phyloP scores from a whole-genome alignment of 2,888 invertebrate species.

The Lithophane socia region DNA sequence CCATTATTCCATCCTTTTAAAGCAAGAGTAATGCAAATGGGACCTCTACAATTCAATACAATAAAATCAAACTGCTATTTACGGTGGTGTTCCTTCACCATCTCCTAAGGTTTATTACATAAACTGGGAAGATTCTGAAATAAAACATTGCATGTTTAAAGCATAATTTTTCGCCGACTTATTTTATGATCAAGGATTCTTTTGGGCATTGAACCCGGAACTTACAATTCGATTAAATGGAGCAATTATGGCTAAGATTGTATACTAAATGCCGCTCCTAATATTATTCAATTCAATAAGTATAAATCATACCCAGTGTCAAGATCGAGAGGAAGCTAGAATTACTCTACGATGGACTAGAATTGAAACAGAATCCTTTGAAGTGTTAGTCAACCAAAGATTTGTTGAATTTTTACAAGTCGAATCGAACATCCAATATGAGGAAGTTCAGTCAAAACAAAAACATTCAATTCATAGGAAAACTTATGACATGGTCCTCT shows the following conservation, averaged over 20 bases:
- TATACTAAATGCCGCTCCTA: slow-evolving; percentile 46
- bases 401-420: not conserved
- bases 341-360: slow-evolving; percentile 18
- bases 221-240: not conserved
- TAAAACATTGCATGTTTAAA: slow-evolving; percentile 22
- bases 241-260: slow-evolving; percentile 47
- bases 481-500: not conserved
- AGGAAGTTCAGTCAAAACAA: not conserved
- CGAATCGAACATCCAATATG: not conserved
- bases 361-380: slow-evolving; percentile 1
- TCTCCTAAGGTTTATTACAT: slow-evolving; percentile 47
- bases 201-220: slow-evolving; percentile 51
- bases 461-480: not conserved
- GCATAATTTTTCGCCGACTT: slow-evolving; percentile 10
- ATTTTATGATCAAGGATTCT: slow-evolving; percentile 8
- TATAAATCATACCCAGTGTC: slow-evolving; percentile 45
- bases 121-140: slow-evolving; percentile 33
- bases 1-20: slow-evolving; percentile 66
- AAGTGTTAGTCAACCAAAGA: not conserved
- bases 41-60: slow-evolving; percentile 63
- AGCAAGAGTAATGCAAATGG: slow-evolving; percentile 60
- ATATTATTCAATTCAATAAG: slow-evolving; percentile 52
- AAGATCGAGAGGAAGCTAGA: slow-evolving; percentile 40
- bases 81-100: slow-evolving; percentile 42
- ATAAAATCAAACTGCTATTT: slow-evolving; percentile 60